Base-by-base conservation (phyloP, 1,140 invertebrate genomes). In the Eupristina koningsbergeri region DNA sequence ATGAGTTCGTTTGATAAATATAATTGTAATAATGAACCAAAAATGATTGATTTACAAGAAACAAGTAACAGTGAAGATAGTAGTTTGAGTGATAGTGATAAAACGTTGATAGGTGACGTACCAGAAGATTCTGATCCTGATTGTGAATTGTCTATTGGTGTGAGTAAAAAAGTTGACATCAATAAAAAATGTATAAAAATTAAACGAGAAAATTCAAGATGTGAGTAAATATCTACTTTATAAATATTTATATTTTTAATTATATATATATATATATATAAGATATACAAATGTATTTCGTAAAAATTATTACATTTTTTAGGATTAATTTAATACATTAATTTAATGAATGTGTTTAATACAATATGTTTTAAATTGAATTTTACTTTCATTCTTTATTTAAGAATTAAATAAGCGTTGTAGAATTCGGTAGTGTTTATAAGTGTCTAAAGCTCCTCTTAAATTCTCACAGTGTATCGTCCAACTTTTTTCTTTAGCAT, bases 21-120 rank as follows among this genome's bases (percentile, higher is more conserved):
- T 86, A 80, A 77, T n/a, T 75, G n/a, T 26, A 74, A 74, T 74
- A 50, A n/a, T 47, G 26, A 15, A n/a, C 36, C 22, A 8, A 71
- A 71, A n/a, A 17, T 19, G 0, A 41, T 71, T n/a, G 67, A 71
- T 71, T 71, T 84, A 5, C 79, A 86, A 50, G 80, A 86, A 67
- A 71, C 95, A 86, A 96, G 95, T 90, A 95, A 95, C 86, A 96
- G 95, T 88, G 96, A 96, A 89, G 96, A 96, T 88, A 96, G 95
- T 87, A 96, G 95, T 88, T 92, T 96, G 29, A 96, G 95, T 83
- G 96, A 96, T 87, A 96, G 95, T 85, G 96, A 96, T 90, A 93
- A 94, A 85, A 96, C 95, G 2, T 89, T 96, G 34, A 94, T 95
- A 34, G 95, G 95, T 47, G 94, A 95, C 84, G 92, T 93, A 53